Evolutionary conservation across 2,797 vertebrate species (phyloP).

Genomic region (Coracias cyanogaster): DNA sequence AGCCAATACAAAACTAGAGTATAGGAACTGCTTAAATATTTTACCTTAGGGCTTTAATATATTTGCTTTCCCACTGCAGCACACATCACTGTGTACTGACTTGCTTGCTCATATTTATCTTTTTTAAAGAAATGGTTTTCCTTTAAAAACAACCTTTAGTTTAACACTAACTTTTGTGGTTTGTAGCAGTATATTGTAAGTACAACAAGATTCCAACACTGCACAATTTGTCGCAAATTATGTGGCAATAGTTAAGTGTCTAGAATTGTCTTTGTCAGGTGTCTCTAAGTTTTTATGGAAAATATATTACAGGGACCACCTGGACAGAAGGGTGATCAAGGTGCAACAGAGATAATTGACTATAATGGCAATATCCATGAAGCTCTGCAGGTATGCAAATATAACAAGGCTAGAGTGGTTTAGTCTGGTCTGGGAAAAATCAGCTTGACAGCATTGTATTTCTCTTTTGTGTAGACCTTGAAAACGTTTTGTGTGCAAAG

Average conservation of each 20-base stretch:
- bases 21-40: background rate
- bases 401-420: background rate
- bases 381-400: constrained; percentile 90
- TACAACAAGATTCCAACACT: background rate
- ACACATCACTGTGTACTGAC: background rate
- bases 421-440: background rate
- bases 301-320: constrained; percentile 88
- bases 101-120: background rate
- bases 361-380: constrained; percentile 98
- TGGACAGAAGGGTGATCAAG: constrained; percentile 96
- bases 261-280: background rate
- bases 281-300: background rate
- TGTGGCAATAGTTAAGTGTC: background rate
- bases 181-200: background rate
- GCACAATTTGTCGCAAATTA: background rate
- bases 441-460: background rate
- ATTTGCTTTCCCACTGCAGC: background rate
- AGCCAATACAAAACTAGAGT: background rate
- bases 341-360: constrained; percentile 97
- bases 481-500: background rate
- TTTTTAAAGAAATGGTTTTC: background rate
- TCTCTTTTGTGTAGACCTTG: background rate
- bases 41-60: background rate
- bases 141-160: background rate
- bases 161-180: background rate